phyloP scores from a whole-genome alignment of 30 jellyfish, hydroid and myxozoan species.

The Aurelia aurita region DNA sequence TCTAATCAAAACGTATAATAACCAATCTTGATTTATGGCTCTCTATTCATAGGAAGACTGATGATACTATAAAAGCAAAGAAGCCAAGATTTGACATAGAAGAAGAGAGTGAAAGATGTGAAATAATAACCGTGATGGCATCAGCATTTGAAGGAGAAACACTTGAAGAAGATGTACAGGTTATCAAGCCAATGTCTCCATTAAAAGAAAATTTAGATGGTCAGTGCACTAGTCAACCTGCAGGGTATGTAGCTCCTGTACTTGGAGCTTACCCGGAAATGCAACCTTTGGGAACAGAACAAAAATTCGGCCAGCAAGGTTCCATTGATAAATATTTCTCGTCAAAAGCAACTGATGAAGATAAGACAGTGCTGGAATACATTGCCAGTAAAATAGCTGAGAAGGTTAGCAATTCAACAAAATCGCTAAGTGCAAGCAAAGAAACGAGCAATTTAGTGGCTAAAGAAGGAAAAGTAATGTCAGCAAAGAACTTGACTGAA shows the following conservation, averaged over 20 bases:
- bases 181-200: slow-evolving; percentile 17
- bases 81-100: neutral
- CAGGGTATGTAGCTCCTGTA: neutral
- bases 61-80: slow-evolving; percentile 3
- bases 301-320: neutral
- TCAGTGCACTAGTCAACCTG: neutral
- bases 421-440: no score
- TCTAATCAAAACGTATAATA: no score
- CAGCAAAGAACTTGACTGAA: no score
- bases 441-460: no score
- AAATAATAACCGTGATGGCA: neutral
- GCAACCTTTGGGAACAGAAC: neutral
- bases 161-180: neutral
- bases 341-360: neutral
- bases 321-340: neutral
- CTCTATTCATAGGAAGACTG: neutral
- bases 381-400: neutral
- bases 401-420: no score
- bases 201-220: neutral
- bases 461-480: no score
- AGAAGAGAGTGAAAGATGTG: neutral
- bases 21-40: no score
- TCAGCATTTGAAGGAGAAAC: neutral
- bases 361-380: neutral
- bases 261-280: no score